Evolutionary conservation across 2,113 vertebrate genomes (phyloP).

Genomic region (Uria lomvia): DNA sequence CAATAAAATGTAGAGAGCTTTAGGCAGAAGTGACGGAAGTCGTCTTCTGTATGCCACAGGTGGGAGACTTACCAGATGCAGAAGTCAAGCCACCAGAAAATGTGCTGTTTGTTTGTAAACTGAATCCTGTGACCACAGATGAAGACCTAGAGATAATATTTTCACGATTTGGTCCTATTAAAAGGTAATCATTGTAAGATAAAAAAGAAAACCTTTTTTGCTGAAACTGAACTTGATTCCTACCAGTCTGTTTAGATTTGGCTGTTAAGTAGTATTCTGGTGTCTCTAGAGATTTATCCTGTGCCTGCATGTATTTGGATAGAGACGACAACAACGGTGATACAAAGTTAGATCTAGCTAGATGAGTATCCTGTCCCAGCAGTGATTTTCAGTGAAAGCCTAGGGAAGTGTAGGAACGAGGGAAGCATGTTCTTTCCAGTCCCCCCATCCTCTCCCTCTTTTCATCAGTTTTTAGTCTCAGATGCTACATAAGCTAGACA

Average conservation of each 20-base stretch:
- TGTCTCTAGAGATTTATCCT: neutral
- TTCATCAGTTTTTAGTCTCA: neutral
- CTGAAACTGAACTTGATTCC: neutral
- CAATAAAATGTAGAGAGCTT: neutral
- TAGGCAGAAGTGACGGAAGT: neutral
- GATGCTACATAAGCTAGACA: neutral
- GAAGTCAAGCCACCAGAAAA: constrained; percentile 93
- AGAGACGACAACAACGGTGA: neutral
- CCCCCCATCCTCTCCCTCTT: neutral
- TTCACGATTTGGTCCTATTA: constrained; percentile 92
- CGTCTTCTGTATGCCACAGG: constrained; percentile 70
- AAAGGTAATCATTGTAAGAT: constrained; percentile 77
- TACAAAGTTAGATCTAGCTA: neutral
- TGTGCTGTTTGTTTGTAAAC: constrained; percentile 95
- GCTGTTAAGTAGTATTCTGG: neutral
- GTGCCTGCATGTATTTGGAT: neutral
- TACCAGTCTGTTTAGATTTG: neutral
- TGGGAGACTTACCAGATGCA: constrained; percentile 95
- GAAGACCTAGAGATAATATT: constrained; percentile 98
- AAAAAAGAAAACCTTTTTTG: neutral
- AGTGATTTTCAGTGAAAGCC: neutral
- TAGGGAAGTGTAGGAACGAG: neutral
- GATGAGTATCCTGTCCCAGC: neutral
- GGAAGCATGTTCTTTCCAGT: neutral
- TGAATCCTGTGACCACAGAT: constrained; percentile 97